A percentile compares a stretch with the other conserved stretches of the same genome.
Conservation (phyloP, 2,113 vertebrate species). For the Myiozetetes cayanensis region DNA sequence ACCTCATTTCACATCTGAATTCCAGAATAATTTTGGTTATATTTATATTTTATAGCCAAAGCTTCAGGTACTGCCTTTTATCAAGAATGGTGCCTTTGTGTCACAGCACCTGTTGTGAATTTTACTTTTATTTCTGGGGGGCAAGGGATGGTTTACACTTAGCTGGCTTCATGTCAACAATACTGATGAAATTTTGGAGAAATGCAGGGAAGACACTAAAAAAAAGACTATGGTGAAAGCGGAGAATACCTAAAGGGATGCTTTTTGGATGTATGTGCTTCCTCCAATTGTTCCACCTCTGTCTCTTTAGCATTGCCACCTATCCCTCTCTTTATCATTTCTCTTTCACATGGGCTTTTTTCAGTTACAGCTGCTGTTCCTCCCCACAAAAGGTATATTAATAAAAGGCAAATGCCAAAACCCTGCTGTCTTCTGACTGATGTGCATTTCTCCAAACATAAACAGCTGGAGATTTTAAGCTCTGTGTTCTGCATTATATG, state of each 20-base stretch:
- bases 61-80: not conserved
- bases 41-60: not conserved
- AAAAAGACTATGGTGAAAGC: not conserved
- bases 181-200: not conserved
- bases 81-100: not conserved
- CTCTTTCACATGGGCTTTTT: not conserved
- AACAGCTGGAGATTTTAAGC: not conserved
- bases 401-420: not conserved
- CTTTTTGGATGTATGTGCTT: not conserved
- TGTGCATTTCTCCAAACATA: not conserved
- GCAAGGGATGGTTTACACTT: not conserved
- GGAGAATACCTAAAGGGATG: conserved; percentile 22
- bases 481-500: not conserved
- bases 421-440: not conserved
- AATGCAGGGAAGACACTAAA: not conserved
- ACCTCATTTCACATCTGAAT: not conserved
- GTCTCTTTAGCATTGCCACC: not conserved
- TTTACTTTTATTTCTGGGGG: not conserved
- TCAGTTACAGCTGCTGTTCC: not conserved
- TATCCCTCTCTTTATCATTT: not conserved
- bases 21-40: not conserved
- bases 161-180: not conserved
- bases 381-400: not conserved
- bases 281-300: not conserved
- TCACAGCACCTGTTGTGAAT: conserved; percentile 10